A percentile compares a stretch with the other conserved stretches of the same genome.
Conservation (phyloP, 2,888 invertebrate species). For the Gastracanthus pulcherrimus region DNA sequence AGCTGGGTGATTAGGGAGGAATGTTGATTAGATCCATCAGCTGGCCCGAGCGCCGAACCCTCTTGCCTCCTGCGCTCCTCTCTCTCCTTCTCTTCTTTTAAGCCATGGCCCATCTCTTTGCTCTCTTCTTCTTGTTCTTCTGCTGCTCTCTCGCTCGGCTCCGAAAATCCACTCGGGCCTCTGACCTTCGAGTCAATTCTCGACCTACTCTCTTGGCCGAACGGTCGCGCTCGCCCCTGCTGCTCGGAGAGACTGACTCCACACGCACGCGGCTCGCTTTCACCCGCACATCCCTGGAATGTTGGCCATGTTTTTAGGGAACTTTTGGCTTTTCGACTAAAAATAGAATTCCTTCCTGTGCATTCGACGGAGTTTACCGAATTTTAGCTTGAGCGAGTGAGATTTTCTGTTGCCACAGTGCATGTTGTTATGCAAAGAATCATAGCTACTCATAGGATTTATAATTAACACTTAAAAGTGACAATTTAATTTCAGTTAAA, state of each 20-base stretch:
- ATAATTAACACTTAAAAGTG: too few species aligned
- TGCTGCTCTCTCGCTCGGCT: slow-evolving; percentile 58
- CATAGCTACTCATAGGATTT: too few species aligned
- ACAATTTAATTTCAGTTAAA: too few species aligned
- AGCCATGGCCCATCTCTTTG: not conserved
- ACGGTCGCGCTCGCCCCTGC: slow-evolving; percentile 29
- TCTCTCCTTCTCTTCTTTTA: not conserved
- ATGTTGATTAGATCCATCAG: slow-evolving; percentile 78
- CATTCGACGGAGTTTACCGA: too few species aligned
- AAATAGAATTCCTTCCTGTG: slow-evolving; percentile 44
- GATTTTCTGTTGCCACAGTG: too few species aligned
- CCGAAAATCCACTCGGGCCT: slow-evolving; percentile 63
- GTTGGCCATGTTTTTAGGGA: slow-evolving; percentile 28
- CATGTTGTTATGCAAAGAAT: too few species aligned
- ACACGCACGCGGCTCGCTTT: slow-evolving; percentile 28
- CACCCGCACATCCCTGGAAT: slow-evolving; percentile 28
- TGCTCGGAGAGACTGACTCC: not conserved
- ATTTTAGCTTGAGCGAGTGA: too few species aligned
- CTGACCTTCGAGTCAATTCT: slow-evolving; percentile 63
- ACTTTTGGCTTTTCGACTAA: slow-evolving; percentile 34
- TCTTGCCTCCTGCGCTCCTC: slow-evolving; percentile 52
- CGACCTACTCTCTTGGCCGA: slow-evolving; percentile 57
- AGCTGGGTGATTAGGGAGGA: slow-evolving; percentile 75
- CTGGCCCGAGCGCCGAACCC: slow-evolving; percentile 61
- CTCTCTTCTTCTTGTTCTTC: not conserved